Base-by-base conservation (phyloP, 1,140 invertebrate species). In the Trichonephila inaurata region DNA sequence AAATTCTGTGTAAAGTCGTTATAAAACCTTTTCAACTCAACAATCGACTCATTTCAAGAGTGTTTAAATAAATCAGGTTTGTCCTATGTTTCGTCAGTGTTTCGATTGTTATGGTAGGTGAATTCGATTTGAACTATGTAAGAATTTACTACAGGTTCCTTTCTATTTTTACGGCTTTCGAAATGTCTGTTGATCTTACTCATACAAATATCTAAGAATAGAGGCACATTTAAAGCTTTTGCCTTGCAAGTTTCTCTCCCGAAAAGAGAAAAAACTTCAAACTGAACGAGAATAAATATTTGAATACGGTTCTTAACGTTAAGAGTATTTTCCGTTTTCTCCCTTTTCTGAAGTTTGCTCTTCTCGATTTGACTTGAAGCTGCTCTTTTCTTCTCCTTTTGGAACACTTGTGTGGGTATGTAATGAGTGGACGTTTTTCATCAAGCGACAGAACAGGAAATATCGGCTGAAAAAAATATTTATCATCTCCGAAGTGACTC, bases 371-470 rank as follows among this genome's bases (percentile, higher is more conserved):
- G 64, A 89, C 51, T 40, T 89, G 24, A 77, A 89, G 62, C 28
- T 72, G 58, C 6, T 69, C 58, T 66, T 69, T 89, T 89, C 44
- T 66, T 40, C 28, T 89, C 21, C 51, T 19, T 88, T 33, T 10
- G 62, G 6, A 72, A 58, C 28, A 72, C 58, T 89, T 89, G 21
- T 19, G 66, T 4, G 58, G 33, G 62, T 24, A 24, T 21, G 88
- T 89, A 89, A 89, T 89, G 44, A 89, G 88, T 72, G 44, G 66
- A 89, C 62, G 66, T 69, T 77, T 77, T 77, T 89, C 87, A 89
- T 89, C 87, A 89, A 40, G 58, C 33, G 12, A 44, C 33, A 44
- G 33, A 69, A n/a, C 83, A 24, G 40, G 51, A 86, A 87, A 60
- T 64, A 21, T n/a, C 62, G 21, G 33, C 24, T 18, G 28, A 19